Evolutionary conservation across 2,888 invertebrate species (phyloP).

Genomic region (Priocnemis perturbator): DNA sequence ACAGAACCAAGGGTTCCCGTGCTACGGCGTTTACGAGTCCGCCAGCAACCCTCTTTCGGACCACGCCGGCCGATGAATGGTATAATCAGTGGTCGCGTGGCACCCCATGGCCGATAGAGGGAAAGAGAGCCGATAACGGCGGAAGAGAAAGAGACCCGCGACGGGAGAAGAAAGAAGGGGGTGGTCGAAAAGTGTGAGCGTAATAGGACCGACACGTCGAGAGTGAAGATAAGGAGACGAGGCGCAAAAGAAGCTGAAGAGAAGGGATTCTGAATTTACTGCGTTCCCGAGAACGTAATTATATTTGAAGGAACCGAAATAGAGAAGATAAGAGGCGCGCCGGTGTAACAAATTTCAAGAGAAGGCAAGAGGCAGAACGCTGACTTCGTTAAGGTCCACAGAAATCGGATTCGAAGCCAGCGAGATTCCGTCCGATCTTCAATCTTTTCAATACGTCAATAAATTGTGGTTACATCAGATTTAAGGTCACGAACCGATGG

Average conservation of each 20-base stretch:
- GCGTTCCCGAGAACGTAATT: too few species aligned
- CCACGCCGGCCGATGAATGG: conserved; percentile 71
- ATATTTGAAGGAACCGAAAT: too few species aligned
- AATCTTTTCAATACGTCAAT: too few species aligned
- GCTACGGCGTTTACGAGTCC: conserved; percentile 67
- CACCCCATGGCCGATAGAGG: conserved; percentile 56
- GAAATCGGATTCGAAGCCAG: too few species aligned
- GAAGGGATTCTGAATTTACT: neutral
- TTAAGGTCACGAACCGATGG: too few species aligned
- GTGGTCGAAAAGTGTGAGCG: too few species aligned
- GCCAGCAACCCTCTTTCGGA: conserved; percentile 69
- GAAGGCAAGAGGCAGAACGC: too few species aligned
- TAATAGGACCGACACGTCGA: neutral
- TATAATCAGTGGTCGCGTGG: conserved; percentile 75
- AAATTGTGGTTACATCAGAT: too few species aligned
- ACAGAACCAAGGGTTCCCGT: conserved; percentile 30
- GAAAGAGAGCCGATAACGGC: conserved; percentile 11
- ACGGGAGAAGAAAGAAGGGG: neutral
- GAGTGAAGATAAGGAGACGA: conserved; percentile 13
- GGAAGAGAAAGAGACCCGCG: conserved; percentile 4
- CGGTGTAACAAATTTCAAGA: too few species aligned
- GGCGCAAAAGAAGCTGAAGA: conserved; percentile 6
- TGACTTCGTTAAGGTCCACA: too few species aligned
- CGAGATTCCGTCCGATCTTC: too few species aligned
- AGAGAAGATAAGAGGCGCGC: too few species aligned